phyloP scores from a whole-genome alignment of 1,140 invertebrate genomes.

The Brachionus rotundiformis region DNA sequence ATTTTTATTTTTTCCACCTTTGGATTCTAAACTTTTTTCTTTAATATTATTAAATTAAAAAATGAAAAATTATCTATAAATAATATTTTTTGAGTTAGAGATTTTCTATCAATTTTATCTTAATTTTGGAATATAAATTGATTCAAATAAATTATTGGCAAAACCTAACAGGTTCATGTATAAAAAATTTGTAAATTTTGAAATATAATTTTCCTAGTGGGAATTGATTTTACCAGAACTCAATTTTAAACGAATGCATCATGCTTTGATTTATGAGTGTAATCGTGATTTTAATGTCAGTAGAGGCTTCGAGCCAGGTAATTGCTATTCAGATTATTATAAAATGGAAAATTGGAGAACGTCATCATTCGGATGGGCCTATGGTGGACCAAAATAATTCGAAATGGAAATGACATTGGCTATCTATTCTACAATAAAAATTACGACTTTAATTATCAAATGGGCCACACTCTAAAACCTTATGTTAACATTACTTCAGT shows the following conservation, averaged over 20 bases:
- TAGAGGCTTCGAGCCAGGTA: neutral
- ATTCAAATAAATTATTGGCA: too few species aligned
- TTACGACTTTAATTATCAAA: constrained; percentile 47
- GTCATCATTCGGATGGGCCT: neutral
- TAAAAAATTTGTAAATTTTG: too few species aligned
- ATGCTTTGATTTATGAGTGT: constrained; percentile 28
- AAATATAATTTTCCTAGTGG: too few species aligned
- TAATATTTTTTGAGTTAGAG: too few species aligned
- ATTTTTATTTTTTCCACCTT: too few species aligned
- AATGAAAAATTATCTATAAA: too few species aligned
- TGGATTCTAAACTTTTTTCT: too few species aligned
- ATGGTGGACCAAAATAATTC: constrained; percentile 35
- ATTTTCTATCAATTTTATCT: too few species aligned
- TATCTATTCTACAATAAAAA: constrained; percentile 32
- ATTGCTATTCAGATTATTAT: neutral
- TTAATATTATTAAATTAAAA: too few species aligned
- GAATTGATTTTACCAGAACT: constrained; percentile 11
- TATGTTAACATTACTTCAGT: neutral
- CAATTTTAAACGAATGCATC: constrained; percentile 21
- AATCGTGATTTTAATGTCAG: neutral
- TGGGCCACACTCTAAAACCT: neutral
- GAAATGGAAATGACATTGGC: constrained; percentile 4
- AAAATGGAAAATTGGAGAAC: neutral
- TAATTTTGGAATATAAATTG: too few species aligned
- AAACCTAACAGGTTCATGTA: too few species aligned